Conservation (phyloP, 2,113 vertebrate genomes). For the Lycaon pictus region DNA sequence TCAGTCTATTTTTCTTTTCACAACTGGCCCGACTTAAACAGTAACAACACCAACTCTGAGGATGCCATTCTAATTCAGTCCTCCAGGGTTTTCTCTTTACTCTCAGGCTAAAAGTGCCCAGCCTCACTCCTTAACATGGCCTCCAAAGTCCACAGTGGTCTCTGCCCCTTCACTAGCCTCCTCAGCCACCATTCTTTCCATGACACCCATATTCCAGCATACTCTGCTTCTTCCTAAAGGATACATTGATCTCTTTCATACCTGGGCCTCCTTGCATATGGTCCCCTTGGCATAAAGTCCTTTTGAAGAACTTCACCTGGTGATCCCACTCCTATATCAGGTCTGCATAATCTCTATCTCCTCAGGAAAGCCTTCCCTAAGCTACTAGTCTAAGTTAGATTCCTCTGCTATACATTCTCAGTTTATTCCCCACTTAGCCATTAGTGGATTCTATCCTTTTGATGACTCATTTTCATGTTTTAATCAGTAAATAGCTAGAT, state of each 20-base stretch:
- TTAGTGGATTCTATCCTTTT: neutral
- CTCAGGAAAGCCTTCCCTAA: neutral
- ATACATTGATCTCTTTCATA: neutral
- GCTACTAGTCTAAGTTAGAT: neutral
- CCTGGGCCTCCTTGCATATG: neutral
- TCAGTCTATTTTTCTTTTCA: neutral
- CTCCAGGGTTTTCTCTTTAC: neutral
- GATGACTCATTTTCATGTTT: neutral
- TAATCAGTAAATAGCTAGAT: neutral
- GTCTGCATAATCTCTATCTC: neutral
- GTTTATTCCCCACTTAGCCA: neutral
- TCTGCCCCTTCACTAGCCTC: neutral
- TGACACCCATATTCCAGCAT: neutral
- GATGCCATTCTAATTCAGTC: neutral
- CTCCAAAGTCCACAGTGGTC: neutral
- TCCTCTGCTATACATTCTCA: neutral
- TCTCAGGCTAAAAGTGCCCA: neutral
- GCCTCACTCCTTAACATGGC: neutral
- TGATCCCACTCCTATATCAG: neutral
- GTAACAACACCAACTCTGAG: neutral
- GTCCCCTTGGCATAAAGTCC: neutral
- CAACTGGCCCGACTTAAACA: neutral
- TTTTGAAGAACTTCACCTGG: neutral
- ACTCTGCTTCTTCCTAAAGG: neutral
- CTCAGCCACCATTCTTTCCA: neutral